Evolutionary conservation across 2,113 vertebrate genomes (phyloP), one percentile per base, ranked within the genome.

Genomic region (Lanius ludovicianus): DNA sequence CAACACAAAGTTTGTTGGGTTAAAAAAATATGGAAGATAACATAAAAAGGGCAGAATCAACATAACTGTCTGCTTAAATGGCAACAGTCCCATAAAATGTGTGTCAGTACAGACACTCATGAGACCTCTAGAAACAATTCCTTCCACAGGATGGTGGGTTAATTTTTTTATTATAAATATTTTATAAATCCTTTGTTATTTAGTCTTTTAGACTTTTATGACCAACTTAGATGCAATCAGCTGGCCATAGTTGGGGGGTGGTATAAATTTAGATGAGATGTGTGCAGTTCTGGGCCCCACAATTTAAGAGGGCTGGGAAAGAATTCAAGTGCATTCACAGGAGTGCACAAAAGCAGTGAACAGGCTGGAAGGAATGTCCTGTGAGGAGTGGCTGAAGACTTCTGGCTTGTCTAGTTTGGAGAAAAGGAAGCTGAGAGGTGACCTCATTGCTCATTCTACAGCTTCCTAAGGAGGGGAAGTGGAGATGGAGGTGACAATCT

Each of bases 231-330:
- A 41, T 57, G 28, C 11, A 57, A 28, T 67, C 22, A 67, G 65
- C n/a, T 2, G 15, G 8, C 16, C 2, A 1, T 37, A 56, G 27
- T 3, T 62, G 30, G 3, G 2, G 3, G 3, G 1, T 7, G 37
- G 37, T 37, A 33, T 70, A 49, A 52, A 57, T 31, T 73, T 65
- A 64, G 27, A 64, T 74, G 50, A 60, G 33, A 50, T 27, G 2
- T 30, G 10, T 42, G 28, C 18, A 52, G 9, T 25, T 84, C 49
- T 57, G 37, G 18, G 37, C 6, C 22, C 14, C 42, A 41, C 8
- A 63, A 22, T 30, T 55, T 31, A 35, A 55, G 47, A 35, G 17
- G 14, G 17, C 19, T 31, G 53, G 8, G 39, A 68, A 76, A 11
- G 25, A 41, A 11, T 11, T 62, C 24, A 11, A 47, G 47, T 15